These are phyloP conservation scores for Balearica regulorum DNA, from an alignment of 2,797 vertebrate genomes.

Conservation along the genomic window DNA sequence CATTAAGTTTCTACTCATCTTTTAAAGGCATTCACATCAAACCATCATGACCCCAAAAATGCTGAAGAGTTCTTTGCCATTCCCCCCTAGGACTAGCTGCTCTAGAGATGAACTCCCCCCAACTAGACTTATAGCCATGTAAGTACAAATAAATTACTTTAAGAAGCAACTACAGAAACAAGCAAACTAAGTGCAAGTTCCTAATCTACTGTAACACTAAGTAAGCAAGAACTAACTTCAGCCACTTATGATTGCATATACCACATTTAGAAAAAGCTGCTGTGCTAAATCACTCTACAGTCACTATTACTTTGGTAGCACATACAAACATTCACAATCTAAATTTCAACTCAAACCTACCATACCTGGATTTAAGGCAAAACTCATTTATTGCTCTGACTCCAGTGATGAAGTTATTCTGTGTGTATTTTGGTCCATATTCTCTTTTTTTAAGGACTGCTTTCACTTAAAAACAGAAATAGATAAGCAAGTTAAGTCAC, in stretches of 20 bases:
- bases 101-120: neutral
- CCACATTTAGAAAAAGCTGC: neutral
- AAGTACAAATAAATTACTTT: neutral
- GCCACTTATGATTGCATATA: neutral
- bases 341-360: neutral
- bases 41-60: neutral
- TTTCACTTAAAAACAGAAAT: constrained; percentile 80
- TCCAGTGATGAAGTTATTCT: constrained; percentile 99
- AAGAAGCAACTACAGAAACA: neutral
- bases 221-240: neutral
- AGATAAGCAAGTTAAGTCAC: neutral
- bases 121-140: rapidly evolving
- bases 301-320: neutral
- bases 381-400: constrained; percentile 99
- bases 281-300: neutral
- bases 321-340: neutral
- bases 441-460: constrained; percentile 97
- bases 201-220: neutral
- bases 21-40: neutral
- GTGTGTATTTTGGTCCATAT: constrained; percentile 92
- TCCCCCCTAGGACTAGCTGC: neutral
- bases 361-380: constrained; percentile 96
- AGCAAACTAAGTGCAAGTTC: neutral
- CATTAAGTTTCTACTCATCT: neutral
- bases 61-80: neutral